Percentiles rank a stretch among this genome's conserved stretches.
phyloP scores from a whole-genome alignment of 2,113 vertebrate genomes.

The Psilopogon haemacephalus region DNA sequence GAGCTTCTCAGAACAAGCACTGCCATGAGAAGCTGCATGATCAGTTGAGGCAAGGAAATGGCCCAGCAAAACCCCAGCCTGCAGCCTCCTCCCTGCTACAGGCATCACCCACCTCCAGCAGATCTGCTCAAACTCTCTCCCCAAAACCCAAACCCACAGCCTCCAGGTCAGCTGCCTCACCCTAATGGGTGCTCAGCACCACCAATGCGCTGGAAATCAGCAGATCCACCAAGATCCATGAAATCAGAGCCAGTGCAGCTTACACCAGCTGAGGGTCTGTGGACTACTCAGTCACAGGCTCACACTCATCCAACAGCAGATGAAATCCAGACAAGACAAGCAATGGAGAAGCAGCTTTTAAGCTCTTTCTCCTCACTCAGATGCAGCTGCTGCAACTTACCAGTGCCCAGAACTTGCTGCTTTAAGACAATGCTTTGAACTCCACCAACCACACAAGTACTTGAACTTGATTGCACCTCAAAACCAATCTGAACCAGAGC shows the following conservation, averaged over 20 bases:
- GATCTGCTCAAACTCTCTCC: too few relatives aligned
- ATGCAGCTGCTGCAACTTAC: background rate
- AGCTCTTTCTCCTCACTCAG: background rate
- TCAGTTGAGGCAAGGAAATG: background rate
- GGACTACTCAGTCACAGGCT: background rate
- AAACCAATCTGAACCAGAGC: background rate
- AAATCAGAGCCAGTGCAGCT: fast-evolving
- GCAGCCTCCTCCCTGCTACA: background rate
- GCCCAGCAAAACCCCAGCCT: too few relatives aligned
- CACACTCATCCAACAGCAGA: fast-evolving
- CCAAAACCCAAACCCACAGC: fast-evolving
- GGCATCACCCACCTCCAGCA: too few relatives aligned
- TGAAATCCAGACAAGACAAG: background rate
- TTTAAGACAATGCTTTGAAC: background rate
- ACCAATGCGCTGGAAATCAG: background rate
- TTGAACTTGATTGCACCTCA: background rate
- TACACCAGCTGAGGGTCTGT: background rate
- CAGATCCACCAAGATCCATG: fast-evolving
- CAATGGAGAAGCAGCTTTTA: fast-evolving
- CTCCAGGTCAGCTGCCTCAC: background rate
- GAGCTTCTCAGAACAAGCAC: background rate
- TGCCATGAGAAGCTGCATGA: fast-evolving
- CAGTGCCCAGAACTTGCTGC: background rate
- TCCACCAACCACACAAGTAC: background rate
- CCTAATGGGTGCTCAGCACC: background rate